Evolutionary conservation across 2,888 invertebrate species (phyloP).

Genomic region (Pristionchus arcanus): DNA sequence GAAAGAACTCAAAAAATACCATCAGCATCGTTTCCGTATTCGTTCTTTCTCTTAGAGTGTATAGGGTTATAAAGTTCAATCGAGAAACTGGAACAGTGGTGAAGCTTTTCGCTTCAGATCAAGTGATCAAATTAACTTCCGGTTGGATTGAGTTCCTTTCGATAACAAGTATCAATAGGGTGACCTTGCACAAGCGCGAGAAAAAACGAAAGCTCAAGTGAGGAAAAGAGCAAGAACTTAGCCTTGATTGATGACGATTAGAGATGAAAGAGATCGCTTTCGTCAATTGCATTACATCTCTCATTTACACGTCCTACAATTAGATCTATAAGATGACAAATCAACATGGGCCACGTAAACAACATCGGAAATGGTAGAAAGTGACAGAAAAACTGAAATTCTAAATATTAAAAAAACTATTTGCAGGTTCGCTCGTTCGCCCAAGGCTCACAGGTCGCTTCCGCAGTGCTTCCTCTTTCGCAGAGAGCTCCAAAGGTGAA

Average conservation of each 20-base stretch:
- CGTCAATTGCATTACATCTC: not conserved
- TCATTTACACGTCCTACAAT: not conserved
- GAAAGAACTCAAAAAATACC: too few species aligned
- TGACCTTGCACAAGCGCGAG: not conserved
- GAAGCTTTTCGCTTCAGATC: not conserved
- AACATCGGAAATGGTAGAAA: too few species aligned
- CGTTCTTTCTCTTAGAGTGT: too few species aligned
- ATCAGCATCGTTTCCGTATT: too few species aligned
- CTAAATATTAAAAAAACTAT: not conserved
- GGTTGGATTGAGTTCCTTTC: conserved; percentile 1
- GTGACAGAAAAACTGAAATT: too few species aligned
- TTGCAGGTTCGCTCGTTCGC: conserved; percentile 55
- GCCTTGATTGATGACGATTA: conserved; percentile 19
- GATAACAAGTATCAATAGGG: not conserved
- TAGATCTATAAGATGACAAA: too few species aligned
- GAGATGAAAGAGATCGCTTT: conserved; percentile 15
- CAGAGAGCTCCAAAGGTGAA: conserved; percentile 29
- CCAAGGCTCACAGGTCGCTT: conserved; percentile 53
- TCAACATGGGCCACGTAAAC: too few species aligned
- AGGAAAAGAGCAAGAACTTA: not conserved
- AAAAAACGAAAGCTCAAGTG: not conserved
- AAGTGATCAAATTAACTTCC: conserved; percentile 26
- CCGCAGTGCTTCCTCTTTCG: conserved; percentile 42
- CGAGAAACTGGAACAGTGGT: not conserved
- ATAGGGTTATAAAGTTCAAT: not conserved